Evolutionary conservation across 2,113 vertebrate species (phyloP).

Genomic region (Trichomycterus rosablanca): DNA sequence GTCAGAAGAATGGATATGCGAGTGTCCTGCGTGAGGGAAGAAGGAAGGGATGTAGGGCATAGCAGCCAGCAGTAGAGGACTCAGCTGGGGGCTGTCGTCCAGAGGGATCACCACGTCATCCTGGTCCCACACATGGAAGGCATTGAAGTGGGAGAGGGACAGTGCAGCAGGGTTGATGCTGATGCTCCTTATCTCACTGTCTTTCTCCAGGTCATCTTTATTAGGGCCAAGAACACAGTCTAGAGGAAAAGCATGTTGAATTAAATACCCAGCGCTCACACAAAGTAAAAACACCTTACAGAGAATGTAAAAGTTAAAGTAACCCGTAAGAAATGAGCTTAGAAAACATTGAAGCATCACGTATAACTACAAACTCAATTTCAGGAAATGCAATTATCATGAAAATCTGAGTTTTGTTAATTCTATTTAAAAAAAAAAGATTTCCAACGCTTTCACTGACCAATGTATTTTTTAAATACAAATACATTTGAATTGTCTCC

Average conservation of each 20-base stretch:
- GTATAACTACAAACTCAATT: no score
- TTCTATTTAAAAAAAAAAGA: no score
- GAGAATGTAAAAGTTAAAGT: no score
- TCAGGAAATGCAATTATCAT: no score
- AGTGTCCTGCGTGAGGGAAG: conserved; percentile 54
- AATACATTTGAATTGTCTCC: no score
- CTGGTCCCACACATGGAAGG: conserved; percentile 73
- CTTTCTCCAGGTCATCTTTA: conserved; percentile 53
- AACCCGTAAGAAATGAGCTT: no score
- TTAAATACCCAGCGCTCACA: no score
- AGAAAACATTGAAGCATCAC: no score
- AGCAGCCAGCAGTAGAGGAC: conserved; percentile 58
- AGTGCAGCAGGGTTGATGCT: conserved; percentile 35
- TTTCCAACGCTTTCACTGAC: no score
- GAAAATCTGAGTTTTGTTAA: no score
- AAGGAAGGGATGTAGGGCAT: conserved; percentile 68
- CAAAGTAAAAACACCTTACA: no score
- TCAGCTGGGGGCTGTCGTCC: conserved; percentile 50
- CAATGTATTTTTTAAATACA: no score
- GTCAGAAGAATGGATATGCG: conserved; percentile 59
- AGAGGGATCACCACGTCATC: conserved; percentile 61
- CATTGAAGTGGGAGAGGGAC: conserved; percentile 60
- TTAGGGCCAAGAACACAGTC: conserved; percentile 71
- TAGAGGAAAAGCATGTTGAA: conserved; percentile 35
- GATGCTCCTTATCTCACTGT: conserved; percentile 29